A percentile compares a stretch with the other conserved stretches of the same genome.
Evolutionary conservation across 2,888 invertebrate species (phyloP).

Genomic region (Chrysolina oricalcia): DNA sequence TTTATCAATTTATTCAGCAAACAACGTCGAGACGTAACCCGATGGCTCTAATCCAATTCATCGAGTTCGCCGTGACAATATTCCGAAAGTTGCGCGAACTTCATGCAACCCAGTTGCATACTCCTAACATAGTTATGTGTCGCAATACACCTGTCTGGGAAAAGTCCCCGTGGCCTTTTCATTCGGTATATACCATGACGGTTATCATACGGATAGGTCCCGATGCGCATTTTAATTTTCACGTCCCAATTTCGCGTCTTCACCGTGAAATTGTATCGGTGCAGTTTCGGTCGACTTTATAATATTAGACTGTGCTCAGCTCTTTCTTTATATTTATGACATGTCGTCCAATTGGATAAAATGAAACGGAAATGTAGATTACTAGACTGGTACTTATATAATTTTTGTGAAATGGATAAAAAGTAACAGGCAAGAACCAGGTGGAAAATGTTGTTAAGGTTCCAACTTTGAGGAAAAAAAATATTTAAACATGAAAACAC

Average conservation of each 20-base stretch:
- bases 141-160: conserved; percentile 28
- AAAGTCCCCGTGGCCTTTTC: conserved; percentile 28
- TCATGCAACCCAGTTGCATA: conserved; percentile 33
- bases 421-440: too few relatives aligned
- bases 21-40: neutral
- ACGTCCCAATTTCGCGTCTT: conserved; percentile 11
- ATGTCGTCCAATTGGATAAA: neutral
- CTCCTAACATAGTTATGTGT: conserved; percentile 15
- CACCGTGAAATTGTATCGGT: neutral
- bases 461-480: too few relatives aligned
- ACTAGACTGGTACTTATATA: too few relatives aligned
- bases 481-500: too few relatives aligned
- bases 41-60: conserved; percentile 9
- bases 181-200: conserved; percentile 28
- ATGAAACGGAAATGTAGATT: neutral
- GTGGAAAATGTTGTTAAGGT: too few relatives aligned
- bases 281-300: neutral
- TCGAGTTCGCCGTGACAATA: neutral
- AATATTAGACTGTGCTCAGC: neutral
- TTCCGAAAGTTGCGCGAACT: conserved; percentile 27
- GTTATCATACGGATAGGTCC: conserved; percentile 35
- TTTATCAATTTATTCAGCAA: conserved; percentile 20
- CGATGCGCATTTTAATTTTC: conserved; percentile 34
- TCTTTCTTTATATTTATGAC: neutral
- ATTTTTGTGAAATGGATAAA: too few relatives aligned